Evolutionary conservation across 2,888 invertebrate genomes (phyloP).

Genomic region (Scaeva pyrastri): DNA sequence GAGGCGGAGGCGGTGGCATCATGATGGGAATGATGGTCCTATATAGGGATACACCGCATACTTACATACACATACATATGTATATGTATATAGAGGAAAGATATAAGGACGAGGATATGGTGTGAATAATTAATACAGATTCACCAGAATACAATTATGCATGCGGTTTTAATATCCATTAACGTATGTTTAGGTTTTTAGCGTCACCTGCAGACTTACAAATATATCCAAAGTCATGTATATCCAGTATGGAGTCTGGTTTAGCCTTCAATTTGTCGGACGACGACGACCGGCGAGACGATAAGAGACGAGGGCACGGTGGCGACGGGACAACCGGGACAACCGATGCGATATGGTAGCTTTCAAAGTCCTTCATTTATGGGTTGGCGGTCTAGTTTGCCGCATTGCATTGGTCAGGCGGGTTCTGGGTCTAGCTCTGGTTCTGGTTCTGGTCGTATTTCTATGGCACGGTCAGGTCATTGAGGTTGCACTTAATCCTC

Average conservation of each 20-base stretch:
- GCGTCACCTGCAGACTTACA: constrained; percentile 67
- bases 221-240: background rate
- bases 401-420: constrained; percentile 60
- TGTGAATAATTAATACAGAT: constrained; percentile 76
- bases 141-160: constrained; percentile 75
- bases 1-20: no score
- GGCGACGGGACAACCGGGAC: no score
- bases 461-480: constrained; percentile 44
- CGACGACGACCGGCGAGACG: no score
- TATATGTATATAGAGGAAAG: no score
- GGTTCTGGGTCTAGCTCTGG: background rate
- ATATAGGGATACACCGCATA: background rate
- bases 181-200: constrained; percentile 75
- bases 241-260: background rate
- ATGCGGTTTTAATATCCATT: constrained; percentile 76
- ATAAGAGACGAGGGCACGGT: no score
- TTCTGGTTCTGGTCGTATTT: constrained; percentile 18
- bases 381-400: constrained; percentile 50
- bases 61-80: no score
- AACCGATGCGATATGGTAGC: no score
- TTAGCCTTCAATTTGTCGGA: constrained; percentile 20
- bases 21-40: background rate
- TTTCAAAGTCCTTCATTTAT: constrained; percentile 63
- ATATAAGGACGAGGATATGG: constrained; percentile 34
- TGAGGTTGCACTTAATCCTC: constrained; percentile 72